phyloP scores from a whole-genome alignment of 2,888 invertebrate genomes.

The Stramonita haemastoma region DNA sequence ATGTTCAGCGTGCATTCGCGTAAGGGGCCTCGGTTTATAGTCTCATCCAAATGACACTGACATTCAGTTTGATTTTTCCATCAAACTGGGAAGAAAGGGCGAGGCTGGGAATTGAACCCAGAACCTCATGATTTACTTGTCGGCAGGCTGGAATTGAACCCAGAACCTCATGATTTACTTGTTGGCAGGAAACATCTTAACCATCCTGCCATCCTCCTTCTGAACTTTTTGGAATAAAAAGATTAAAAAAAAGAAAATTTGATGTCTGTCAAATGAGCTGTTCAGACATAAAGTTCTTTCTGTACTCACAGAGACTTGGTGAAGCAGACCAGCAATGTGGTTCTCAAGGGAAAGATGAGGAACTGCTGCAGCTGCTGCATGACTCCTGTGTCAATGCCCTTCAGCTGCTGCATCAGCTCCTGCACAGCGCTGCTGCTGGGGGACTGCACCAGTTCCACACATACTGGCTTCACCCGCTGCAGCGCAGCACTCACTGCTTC shows the following conservation, averaged over 20 bases:
- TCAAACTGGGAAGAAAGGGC: too few species aligned
- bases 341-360: constrained; percentile 35
- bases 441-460: constrained; percentile 29
- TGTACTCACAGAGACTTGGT: constrained; percentile 32
- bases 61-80: too few species aligned
- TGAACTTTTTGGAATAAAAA: neutral
- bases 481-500: constrained; percentile 12
- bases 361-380: constrained; percentile 37
- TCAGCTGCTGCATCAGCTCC: neutral
- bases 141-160: too few species aligned
- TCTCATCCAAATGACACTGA: too few species aligned
- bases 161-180: too few species aligned
- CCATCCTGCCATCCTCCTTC: neutral
- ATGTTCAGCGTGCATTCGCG: too few species aligned
- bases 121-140: too few species aligned
- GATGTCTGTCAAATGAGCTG: neutral
- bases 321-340: neutral
- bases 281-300: neutral
- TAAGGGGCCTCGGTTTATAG: too few species aligned
- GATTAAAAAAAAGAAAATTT: neutral
- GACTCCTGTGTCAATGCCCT: constrained; percentile 17
- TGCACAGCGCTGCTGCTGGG: neutral
- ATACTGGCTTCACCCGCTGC: constrained; percentile 3
- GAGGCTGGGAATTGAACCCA: too few species aligned
- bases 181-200: too few species aligned